phyloP scores from a whole-genome alignment of 2,113 vertebrate species.

The Sialia sialis region DNA sequence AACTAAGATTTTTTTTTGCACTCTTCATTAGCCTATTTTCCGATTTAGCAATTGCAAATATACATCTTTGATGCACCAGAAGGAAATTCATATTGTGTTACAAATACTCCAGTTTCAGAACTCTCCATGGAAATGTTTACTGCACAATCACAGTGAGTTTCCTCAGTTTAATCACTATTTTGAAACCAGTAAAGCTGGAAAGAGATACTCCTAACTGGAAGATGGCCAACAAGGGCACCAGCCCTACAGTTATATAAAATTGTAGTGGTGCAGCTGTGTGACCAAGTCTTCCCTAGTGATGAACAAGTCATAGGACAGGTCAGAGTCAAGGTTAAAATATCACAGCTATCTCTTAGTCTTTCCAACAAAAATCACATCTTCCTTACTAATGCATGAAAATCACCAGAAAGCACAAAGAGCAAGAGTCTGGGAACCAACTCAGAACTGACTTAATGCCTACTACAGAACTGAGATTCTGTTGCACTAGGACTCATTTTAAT shows the following conservation, averaged over 20 bases:
- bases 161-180: not conserved
- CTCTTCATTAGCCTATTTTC: not conserved
- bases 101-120: not conserved
- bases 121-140: not conserved
- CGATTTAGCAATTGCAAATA: not conserved
- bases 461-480: not conserved
- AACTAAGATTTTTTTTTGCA: not conserved
- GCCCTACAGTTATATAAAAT: not conserved
- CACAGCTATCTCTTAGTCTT: not conserved
- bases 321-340: not conserved
- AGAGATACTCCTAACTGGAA: not conserved
- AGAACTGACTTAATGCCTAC: not conserved
- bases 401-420: not conserved
- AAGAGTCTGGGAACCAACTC: not conserved
- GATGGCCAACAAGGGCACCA: not conserved
- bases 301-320: not conserved
- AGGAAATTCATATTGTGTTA: not conserved
- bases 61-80: rapidly evolving
- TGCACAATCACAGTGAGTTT: not conserved
- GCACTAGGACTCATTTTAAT: not conserved
- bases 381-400: not conserved
- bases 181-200: not conserved
- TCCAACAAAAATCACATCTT: not conserved
- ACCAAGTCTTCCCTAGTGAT: not conserved
- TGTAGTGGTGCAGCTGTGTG: not conserved